Evolutionary conservation across 1,140 invertebrate species (phyloP), one percentile per base, ranked within the genome.

Genomic region (Pogonognathellus flavescens): DNA sequence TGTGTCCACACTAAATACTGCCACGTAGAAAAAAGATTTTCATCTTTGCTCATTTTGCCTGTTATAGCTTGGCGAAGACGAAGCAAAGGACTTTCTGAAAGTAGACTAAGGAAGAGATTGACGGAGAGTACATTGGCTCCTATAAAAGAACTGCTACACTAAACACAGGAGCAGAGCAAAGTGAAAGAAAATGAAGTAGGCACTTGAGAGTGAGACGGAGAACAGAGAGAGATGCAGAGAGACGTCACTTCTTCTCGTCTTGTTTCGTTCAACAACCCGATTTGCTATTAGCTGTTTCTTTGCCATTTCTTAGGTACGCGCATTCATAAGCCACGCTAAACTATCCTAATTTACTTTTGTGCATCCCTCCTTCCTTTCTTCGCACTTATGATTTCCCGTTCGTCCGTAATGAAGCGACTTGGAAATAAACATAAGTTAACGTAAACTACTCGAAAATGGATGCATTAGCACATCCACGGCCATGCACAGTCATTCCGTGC

Each of bases 341-440:
- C n/a, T n/a, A n/a, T n/a, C n/a, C n/a, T n/a, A n/a, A n/a, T n/a
- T n/a, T n/a, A n/a, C n/a, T n/a, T n/a, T n/a, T n/a, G n/a, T n/a
- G n/a, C n/a, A n/a, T n/a, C n/a, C n/a, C n/a, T 72, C 66, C 31
- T 49, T 72, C 70, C 70, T 76, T 76, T 76, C 66, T 76, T 76
- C 70, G 41, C 70, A 76, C 70, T 76, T 76, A 76, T 49, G 13
- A 76, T 76, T 76, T 76, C 70, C 70, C 70, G 70, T 76, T 76
- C 31, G 70, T 76, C 41, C 70, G 70, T 76, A 76, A 76, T 76
- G 70, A 76, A 76, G 70, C 70, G 70, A 76, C 31, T 41, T 76
- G 31, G 16, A 16, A 14, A 31, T 76, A 76, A 76, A 76, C 70
- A 76, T 76, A 41, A 50, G 70, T 76, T 76, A 76, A 76, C 70